A percentile compares a stretch with the other conserved stretches of the same genome.
These are phyloP conservation scores for Cephalotes varians DNA, from an alignment of 2,888 invertebrate genomes.

Conservation along the genomic window DNA sequence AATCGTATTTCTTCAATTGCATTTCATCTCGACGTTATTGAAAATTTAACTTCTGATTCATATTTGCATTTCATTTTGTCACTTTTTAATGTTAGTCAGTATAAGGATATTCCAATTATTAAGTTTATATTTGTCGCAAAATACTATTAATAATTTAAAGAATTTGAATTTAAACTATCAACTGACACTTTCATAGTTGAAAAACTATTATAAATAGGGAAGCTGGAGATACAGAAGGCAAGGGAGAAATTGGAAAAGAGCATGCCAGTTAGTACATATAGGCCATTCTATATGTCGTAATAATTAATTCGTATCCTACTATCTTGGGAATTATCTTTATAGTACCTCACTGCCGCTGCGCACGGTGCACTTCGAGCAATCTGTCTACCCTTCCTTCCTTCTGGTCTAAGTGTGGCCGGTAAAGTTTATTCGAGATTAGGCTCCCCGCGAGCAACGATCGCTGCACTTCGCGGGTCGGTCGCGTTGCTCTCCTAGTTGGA, in stretches of 20 bases:
- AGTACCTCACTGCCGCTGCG: conserved; percentile 58
- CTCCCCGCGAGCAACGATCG: conserved; percentile 55
- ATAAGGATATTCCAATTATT: background rate
- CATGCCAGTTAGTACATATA: conserved; percentile 7
- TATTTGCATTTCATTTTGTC: background rate
- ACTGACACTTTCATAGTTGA: background rate
- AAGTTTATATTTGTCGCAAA: background rate
- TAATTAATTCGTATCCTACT: conserved; percentile 79
- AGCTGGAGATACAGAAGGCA: background rate
- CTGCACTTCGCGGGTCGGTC: conserved; percentile 60
- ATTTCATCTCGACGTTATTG: background rate
- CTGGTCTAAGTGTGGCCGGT: conserved; percentile 74
- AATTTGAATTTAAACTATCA: background rate
- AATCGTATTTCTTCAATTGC: too few species aligned
- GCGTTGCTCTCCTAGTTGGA: conserved; percentile 64
- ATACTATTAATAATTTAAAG: background rate
- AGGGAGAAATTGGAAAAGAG: conserved; percentile 15
- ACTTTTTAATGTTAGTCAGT: background rate
- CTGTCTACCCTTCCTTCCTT: conserved; percentile 78
- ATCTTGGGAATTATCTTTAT: conserved; percentile 74
- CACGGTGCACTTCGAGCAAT: conserved; percentile 69
- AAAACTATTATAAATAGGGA: background rate
- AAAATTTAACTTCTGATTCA: background rate
- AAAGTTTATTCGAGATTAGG: conserved; percentile 76
- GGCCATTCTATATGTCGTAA: conserved; percentile 44